Base-by-base conservation (phyloP, 2,888 invertebrate species). In the Gisinianus flammeolus region DNA sequence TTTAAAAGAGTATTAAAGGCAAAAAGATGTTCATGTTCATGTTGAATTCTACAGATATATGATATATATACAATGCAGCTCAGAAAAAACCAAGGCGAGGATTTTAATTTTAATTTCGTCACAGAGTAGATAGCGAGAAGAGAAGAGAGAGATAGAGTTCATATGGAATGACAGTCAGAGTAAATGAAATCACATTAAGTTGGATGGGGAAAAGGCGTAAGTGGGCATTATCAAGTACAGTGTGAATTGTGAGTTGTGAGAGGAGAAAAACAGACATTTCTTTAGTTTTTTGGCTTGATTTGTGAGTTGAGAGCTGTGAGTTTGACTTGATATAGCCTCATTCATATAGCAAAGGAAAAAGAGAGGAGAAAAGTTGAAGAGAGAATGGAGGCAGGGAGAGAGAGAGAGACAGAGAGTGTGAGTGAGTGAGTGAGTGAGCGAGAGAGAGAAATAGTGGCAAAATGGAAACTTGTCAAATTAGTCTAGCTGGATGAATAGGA, bases 391-490 rank as follows among this genome's bases (percentile, higher is more conserved):
- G 33, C 5, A 72, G 58, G 8, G 67, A 33, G 33, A n/a, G 33
- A 33, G 33, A 33, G 33, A 33, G 67, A 67, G 66, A 33, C 2
- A 56, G 24, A 54, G 28, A 71, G 71, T n/a, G 35, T 24, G 35
- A 35, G 10, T 31, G 71, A 3, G 67, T 16, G 33, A n/a, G 62
- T 16, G 67, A 67, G 31, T 5, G 67, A 67, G 19, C 12, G n/a
- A 69, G 69, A 24, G 26, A 44, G 64, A 74, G 58, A 58, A 35
- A 69, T 26, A 69, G 76, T 69, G 58, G 69, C 56, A 76, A 76
- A 76, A 76, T 76, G 76, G 69, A 58, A 69, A 76, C 69, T 76
- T 76, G 76, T 76, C 76, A 76, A 76, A 76, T 76, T 76, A 76
- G 70, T 76, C 70, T 68, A 62, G 76, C 68, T 76, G 70, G 69